Evolutionary conservation across 2,888 invertebrate genomes (phyloP), one percentile per base, ranked within the genome.

Genomic region (Amorpha juglandis): DNA sequence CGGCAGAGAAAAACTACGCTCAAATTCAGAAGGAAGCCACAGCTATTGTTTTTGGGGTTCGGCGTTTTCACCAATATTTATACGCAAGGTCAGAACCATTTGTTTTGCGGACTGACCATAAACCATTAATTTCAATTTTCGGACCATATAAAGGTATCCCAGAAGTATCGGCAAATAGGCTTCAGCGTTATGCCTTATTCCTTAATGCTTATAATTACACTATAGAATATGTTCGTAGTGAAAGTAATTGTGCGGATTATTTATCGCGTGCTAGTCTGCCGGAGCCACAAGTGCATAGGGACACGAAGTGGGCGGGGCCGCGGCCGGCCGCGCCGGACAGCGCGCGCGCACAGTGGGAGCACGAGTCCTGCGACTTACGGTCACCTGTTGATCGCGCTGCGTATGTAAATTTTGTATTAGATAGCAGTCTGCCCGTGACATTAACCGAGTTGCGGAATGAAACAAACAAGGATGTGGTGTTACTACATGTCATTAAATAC

Each of bases 401-500:
- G 8, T 45, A 45, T 11, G 45, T 45, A 9, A 45, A 45, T 45
- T 45, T 45, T 45, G 45, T 45, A 9, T 7, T 45, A 45, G 45
- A 45, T 45, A 11, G 45, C 45, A 45, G 45, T 11, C 2, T 11
- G 8, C 45, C 45, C 8, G 45, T 45, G 45, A 45, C 1, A 12
- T 11, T 45, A 45, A 11, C 11, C 12, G 45, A 45, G 9, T 45
- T 45, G 12, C 45, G 45, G 1, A 11, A 45, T 9, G 45, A 45
- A 45, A 45, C 45, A 47, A 14, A 6, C 14, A 14, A 14, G 14
- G 14, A 47, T 47, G 1, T 12, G 12, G 47, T 47, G 47, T 47
- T 47, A 14, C 47, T 12, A 47, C 12, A 47, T 2, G 14, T 73
- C 0, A 67, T 55, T 9, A 16, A 33, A 7, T 71, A 50, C 58